Conservation (phyloP, 2,113 vertebrate species). For the Ailuropoda melanoleuca region DNA sequence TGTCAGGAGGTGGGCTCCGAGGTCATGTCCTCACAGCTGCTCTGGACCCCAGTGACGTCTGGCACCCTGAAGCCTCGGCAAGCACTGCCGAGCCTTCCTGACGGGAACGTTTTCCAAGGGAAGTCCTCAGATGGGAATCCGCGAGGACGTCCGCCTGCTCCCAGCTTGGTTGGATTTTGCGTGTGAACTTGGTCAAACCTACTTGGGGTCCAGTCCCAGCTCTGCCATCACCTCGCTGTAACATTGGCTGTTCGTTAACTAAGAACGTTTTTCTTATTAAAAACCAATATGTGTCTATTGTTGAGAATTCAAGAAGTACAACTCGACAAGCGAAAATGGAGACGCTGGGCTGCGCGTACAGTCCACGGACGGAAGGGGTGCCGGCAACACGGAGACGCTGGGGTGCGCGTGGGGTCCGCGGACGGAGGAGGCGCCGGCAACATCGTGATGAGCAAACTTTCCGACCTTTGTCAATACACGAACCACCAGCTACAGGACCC, state of each 20-base stretch:
- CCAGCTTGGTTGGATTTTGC: rapidly evolving
- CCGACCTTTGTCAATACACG: rapidly evolving
- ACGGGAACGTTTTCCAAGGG: background rate
- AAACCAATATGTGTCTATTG: background rate
- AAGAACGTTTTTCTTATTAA: background rate
- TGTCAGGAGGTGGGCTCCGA: rapidly evolving
- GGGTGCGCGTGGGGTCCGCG: too few relatives aligned
- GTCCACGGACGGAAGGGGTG: rapidly evolving
- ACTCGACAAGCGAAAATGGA: background rate
- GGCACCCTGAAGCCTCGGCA: rapidly evolving
- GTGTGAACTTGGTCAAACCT: rapidly evolving
- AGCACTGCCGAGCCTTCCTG: rapidly evolving
- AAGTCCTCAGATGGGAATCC: rapidly evolving
- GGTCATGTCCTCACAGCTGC: rapidly evolving
- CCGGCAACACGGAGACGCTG: too few relatives aligned
- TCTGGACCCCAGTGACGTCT: rapidly evolving
- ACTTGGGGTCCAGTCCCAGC: background rate
- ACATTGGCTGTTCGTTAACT: too few relatives aligned
- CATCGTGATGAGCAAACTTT: rapidly evolving
- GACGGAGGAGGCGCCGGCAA: rapidly evolving
- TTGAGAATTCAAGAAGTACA: background rate
- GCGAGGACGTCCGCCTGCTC: rapidly evolving
- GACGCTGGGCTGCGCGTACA: too few relatives aligned
- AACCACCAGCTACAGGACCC: rapidly evolving
- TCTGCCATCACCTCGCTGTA: background rate